Percentiles rank a stretch among this genome's conserved stretches.
Evolutionary conservation across 2,797 vertebrate genomes (phyloP).

Genomic region (Sebastes aleutianus): DNA sequence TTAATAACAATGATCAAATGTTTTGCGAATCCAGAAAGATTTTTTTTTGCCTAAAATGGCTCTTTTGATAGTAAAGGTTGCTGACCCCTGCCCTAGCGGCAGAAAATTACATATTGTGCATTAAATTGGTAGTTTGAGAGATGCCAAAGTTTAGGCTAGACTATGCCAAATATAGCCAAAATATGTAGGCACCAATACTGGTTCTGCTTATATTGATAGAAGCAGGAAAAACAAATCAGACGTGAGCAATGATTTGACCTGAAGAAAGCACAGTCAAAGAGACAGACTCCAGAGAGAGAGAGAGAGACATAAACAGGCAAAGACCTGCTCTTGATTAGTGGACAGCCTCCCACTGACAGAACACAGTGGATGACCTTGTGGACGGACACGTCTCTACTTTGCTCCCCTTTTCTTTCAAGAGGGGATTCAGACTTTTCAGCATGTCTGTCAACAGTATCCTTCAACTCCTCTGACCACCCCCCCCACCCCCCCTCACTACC

Average conservation of each 20-base stretch:
- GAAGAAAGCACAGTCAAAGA: background rate
- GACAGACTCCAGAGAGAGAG: background rate
- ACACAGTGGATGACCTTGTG: slow-evolving; percentile 21
- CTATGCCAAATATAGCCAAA: background rate
- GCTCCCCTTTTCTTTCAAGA: slow-evolving; percentile 31
- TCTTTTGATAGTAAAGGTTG: no score
- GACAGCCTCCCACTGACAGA: background rate
- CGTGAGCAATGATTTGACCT: background rate
- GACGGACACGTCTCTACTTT: slow-evolving; percentile 20
- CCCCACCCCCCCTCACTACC: background rate
- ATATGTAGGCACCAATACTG: background rate
- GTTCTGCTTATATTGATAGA: background rate
- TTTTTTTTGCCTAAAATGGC: no score
- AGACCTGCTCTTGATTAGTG: slow-evolving; percentile 16
- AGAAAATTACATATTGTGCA: background rate
- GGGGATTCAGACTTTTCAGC: slow-evolving; percentile 39
- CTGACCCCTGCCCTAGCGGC: no score
- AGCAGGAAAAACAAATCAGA: background rate
- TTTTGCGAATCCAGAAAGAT: no score
- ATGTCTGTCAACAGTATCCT: slow-evolving; percentile 30
- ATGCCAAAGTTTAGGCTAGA: background rate
- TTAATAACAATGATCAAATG: no score
- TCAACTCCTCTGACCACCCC: background rate
- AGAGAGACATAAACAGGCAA: background rate
- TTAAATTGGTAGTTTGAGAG: background rate